Conservation (phyloP, 2,113 vertebrate genomes). For the Theropithecus gelada region DNA sequence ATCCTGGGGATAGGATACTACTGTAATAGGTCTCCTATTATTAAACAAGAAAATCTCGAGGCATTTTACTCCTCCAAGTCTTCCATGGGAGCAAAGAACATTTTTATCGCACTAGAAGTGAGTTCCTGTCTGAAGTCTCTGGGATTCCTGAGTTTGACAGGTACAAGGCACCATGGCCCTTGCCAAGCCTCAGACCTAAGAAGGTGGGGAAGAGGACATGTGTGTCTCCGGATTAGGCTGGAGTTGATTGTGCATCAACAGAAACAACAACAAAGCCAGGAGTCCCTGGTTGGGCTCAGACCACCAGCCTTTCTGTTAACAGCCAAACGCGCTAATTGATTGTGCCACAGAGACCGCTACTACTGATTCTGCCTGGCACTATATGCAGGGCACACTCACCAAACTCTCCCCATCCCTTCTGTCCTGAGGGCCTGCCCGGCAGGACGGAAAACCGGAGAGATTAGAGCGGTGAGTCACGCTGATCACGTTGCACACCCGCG, state of each 20-base stretch:
- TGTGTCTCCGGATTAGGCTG: too few relatives aligned
- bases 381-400: neutral
- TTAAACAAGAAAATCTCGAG: neutral
- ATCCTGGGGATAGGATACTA: neutral
- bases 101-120: too few relatives aligned
- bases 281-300: neutral
- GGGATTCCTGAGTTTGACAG: neutral
- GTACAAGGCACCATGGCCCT: neutral
- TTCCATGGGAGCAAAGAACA: too few relatives aligned
- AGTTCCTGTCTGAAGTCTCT: neutral
- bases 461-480: neutral
- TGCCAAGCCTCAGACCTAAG: neutral
- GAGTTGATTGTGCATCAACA: too few relatives aligned
- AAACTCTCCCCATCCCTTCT: neutral
- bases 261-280: too few relatives aligned
- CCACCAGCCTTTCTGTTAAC: neutral
- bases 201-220: neutral
- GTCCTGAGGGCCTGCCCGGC: neutral
- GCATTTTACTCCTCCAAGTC: neutral
- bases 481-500: neutral
- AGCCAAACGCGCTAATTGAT: neutral
- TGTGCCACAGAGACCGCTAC: neutral
- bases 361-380: rapidly evolving
- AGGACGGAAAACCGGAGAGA: neutral
- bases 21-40: neutral